Percentiles rank a stretch among this genome's conserved stretches.
These are phyloP conservation scores for Melinaea menophilus DNA, from an alignment of 2,888 invertebrate genomes.

Conservation along the genomic window DNA sequence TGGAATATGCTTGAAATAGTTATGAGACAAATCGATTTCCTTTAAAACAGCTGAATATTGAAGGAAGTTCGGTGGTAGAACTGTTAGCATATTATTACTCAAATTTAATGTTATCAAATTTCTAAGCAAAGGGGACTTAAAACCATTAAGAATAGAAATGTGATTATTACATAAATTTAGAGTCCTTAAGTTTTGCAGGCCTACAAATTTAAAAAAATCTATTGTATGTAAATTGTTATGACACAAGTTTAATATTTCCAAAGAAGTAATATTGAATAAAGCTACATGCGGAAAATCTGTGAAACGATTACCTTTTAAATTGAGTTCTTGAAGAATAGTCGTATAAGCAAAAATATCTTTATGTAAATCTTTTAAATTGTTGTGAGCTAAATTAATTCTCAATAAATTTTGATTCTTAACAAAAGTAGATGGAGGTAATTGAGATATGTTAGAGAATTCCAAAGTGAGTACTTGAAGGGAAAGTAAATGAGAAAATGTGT, in stretches of 20 bases:
- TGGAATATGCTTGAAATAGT: conserved; percentile 88
- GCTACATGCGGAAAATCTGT: conserved; percentile 88
- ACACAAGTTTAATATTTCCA: conserved; percentile 84
- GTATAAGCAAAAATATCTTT: conserved; percentile 85
- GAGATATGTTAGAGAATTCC: conserved; percentile 82
- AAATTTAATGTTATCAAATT: conserved; percentile 86
- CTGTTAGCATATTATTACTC: conserved; percentile 85
- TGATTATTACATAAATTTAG: conserved; percentile 86
- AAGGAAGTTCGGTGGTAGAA: conserved; percentile 89
- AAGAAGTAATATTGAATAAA: conserved; percentile 84
- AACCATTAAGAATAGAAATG: conserved; percentile 86
- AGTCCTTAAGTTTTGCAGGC: conserved; percentile 84
- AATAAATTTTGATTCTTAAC: conserved; percentile 87
- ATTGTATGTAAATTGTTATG: conserved; percentile 82
- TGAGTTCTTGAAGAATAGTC: conserved; percentile 86
- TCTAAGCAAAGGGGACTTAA: conserved; percentile 85
- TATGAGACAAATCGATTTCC: conserved; percentile 86
- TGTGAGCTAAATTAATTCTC: conserved; percentile 84
- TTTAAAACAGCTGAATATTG: conserved; percentile 83
- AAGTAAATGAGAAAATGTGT: conserved; percentile 86
- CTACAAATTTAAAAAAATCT: conserved; percentile 87
- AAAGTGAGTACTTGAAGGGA: conserved; percentile 85
- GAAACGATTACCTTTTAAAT: conserved; percentile 84
- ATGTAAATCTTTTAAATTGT: conserved; percentile 82
- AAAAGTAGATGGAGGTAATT: conserved; percentile 84